Base-by-base conservation (phyloP, 1,140 invertebrate species). In the Nymphalis io region DNA sequence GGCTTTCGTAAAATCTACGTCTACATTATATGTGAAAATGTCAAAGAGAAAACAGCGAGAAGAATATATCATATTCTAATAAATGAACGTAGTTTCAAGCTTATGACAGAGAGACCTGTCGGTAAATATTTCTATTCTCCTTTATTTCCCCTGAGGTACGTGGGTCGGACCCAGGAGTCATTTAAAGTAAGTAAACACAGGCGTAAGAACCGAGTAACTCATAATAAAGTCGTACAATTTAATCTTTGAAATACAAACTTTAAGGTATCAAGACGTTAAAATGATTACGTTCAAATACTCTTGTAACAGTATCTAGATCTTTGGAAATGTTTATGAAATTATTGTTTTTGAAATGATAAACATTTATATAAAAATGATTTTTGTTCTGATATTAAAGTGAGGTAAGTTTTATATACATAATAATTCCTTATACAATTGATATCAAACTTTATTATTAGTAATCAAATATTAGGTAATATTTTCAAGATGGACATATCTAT, bases 131-230 rank as follows among this genome's bases (percentile, higher is more conserved):
- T 71, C 72, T 74, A 70, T 69, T 59, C 61, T 68, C 60, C 63
- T 46, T 74, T 70, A 74, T 78, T 78, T 75, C 76, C 75, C 75
- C 60, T 21, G 71, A 68, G 78, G 16, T 58, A 42, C 60, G 48
- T 63, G 67, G 57, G 70, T 66, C 60, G 38, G 72, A 75, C 71
- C 58, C 65, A 78, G 69, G 61, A 73, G 59, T 75, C 69, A 75
- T 74, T 75, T 76, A 72, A 70, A 75, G 60, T 72, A 60, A 72
- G 71, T 68, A 72, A 74, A 66, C 67, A 73, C 42, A 62, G 58
- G 63, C 63, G 61, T 69, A 53, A 62, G 72, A 74, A 63, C 61
- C 70, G 39, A 62, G 62, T 74, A 62, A 77, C 63, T 65, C 55
- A 69, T 73, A 68, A 76, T 71, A 72, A 68, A 57, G 48, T 64